Base-by-base conservation (phyloP, 1,140 invertebrate genomes). In the Episyrphus balteatus region DNA sequence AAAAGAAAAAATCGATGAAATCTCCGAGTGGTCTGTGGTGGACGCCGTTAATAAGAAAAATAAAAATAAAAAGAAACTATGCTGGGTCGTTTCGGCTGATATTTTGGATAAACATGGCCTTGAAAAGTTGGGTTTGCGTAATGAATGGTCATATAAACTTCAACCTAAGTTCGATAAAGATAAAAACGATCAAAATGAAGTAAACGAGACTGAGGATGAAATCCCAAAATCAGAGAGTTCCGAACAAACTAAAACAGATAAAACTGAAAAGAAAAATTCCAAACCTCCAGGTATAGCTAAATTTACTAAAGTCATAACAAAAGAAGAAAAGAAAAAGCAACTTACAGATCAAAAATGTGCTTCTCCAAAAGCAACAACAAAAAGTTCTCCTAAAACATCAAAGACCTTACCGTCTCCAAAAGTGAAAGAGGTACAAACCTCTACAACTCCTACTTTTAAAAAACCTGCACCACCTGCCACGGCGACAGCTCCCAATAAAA, bases 1-100 rank as follows among this genome's bases (percentile, higher is more conserved):
- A 2, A 54, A 58, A 3, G 61, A 67, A n/a, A 78, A 79, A 52
- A 75, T 86, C 15, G 70, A 72, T 19, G 73, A 80, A 52, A 59
- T 80, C n/a, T 81, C 80, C 1, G 62, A 60, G 12, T 79, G 79
- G 70, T 76, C 71, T 46, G 59, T 73, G 37, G 77, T 76, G 47
- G 70, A 73, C 52, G 76, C 75, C 31, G 58, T 68, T 1, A 70
- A 78, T 63, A 66, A 72, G 48, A 56, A 73, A 3, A 79, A 79
- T 49, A 67, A 63, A 3, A 68, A 77, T 62, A 66, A 74, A 50
- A 69, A 75, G 26, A 77, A 77, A 40, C 53, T 61, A 3, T 83
- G 81, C 52, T 88, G 85, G 85, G 75, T 77, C 48, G 81, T 88
- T 3, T 52, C 73, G 3, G 68, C 76, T 11, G 75, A 79, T 3